Conservation (phyloP, 2,888 invertebrate species). For the Theretra japonica region DNA sequence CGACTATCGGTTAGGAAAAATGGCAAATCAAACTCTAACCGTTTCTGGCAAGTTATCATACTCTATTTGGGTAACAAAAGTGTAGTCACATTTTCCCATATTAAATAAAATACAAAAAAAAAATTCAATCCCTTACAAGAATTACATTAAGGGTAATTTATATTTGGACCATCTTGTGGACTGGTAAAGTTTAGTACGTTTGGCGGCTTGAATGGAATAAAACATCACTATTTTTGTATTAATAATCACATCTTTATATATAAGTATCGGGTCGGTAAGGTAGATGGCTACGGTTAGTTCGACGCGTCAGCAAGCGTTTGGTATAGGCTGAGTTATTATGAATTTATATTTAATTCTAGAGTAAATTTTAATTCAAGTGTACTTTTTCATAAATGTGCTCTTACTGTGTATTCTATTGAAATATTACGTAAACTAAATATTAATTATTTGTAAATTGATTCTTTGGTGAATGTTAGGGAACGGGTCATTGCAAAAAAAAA, state of each 20-base stretch:
- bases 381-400: conserved; percentile 16
- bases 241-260: background rate
- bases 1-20: too few species aligned
- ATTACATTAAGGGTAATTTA: too few species aligned
- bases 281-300: background rate
- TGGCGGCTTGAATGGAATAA: background rate
- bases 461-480: background rate
- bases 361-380: conserved; percentile 19
- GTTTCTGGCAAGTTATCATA: too few species aligned
- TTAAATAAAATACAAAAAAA: too few species aligned
- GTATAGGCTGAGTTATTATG: background rate
- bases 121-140: too few species aligned
- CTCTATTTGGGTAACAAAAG: too few species aligned
- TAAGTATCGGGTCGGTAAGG: background rate
- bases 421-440: background rate
- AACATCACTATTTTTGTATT: conserved; percentile 14
- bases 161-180: background rate
- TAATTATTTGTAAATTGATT: conserved; percentile 1
- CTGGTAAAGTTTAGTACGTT: background rate
- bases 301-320: background rate
- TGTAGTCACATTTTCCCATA: too few species aligned
- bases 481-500: background rate
- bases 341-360: conserved; percentile 17
- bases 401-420: background rate
- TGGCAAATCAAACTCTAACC: too few species aligned